These are phyloP conservation scores for Aricia artaxerxes DNA, from an alignment of 2,888 invertebrate genomes.

Conservation along the genomic window DNA sequence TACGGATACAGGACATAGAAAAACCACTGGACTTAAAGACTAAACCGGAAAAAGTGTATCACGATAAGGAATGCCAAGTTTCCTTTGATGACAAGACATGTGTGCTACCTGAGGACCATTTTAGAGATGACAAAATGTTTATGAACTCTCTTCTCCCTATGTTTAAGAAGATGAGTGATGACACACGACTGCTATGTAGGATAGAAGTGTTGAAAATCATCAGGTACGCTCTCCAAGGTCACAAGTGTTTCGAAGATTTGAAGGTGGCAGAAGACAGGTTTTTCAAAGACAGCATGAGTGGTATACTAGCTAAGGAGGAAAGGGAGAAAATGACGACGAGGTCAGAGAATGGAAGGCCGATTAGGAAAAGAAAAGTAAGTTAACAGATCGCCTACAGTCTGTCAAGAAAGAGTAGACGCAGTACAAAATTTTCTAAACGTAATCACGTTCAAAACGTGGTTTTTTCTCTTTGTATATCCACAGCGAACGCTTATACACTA, in stretches of 20 bases:
- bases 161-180: constrained; percentile 74
- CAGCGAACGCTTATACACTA: no score
- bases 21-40: constrained; percentile 62
- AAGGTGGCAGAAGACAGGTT: constrained; percentile 61
- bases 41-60: constrained; percentile 47
- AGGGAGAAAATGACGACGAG: constrained; percentile 64
- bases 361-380: constrained; percentile 65
- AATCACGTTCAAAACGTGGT: no score
- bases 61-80: constrained; percentile 26
- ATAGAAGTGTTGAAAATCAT: constrained; percentile 72
- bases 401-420: no score
- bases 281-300: constrained; percentile 56
- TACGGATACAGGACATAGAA: constrained; percentile 58
- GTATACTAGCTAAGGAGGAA: constrained; percentile 56
- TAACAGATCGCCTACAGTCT: not conserved
- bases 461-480: no score
- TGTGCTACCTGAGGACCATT: constrained; percentile 69
- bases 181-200: constrained; percentile 64
- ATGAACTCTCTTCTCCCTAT: constrained; percentile 71
- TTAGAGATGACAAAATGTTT: constrained; percentile 69
- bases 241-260: constrained; percentile 64
- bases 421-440: no score
- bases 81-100: constrained; percentile 61
- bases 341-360: constrained; percentile 70
- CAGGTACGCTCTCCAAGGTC: constrained; percentile 63